A percentile compares a stretch with the other conserved stretches of the same genome.
These are phyloP conservation scores for Bombus cullumanus DNA, from an alignment of 1,140 invertebrate genomes.

Conservation along the genomic window DNA sequence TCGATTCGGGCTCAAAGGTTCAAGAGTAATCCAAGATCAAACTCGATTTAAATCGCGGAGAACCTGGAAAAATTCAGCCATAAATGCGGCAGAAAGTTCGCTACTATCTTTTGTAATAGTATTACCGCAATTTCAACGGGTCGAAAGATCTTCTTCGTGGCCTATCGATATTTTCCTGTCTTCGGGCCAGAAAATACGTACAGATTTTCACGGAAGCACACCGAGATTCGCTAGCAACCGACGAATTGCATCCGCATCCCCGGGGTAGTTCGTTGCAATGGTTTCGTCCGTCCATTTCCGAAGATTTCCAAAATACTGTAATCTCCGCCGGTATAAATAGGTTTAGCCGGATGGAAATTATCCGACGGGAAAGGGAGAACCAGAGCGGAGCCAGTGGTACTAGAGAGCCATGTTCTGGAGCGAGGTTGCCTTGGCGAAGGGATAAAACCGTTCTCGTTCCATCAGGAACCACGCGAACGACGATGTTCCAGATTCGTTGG, in stretches of 20 bases:
- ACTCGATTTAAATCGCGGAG: constrained; percentile 39
- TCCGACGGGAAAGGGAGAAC: not conserved
- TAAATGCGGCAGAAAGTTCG: constrained; percentile 16
- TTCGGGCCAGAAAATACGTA: not conserved
- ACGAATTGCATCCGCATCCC: constrained; percentile 15
- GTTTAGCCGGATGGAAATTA: constrained; percentile 66
- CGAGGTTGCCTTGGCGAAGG: not conserved
- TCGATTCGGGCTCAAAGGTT: constrained; percentile 27
- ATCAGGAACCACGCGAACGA: not conserved
- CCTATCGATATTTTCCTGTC: constrained; percentile 36
- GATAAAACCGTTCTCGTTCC: constrained; percentile 27
- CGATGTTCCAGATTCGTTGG: not conserved
- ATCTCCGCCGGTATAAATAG: constrained; percentile 52
- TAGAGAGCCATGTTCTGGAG: too few species aligned
- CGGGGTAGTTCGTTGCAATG: not conserved
- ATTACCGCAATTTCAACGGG: constrained; percentile 29
- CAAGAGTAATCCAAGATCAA: constrained; percentile 14
- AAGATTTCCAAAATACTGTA: constrained; percentile 55
- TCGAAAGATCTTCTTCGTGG: constrained; percentile 31
- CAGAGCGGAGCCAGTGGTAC: too few species aligned
- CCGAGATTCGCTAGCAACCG: constrained; percentile 20
- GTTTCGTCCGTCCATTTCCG: not conserved
- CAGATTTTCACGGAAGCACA: constrained; percentile 32
- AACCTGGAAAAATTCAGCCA: constrained; percentile 11
- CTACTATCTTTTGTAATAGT: constrained; percentile 45